phyloP scores from a whole-genome alignment of 2,113 vertebrate species.

The Polypterus senegalus region DNA sequence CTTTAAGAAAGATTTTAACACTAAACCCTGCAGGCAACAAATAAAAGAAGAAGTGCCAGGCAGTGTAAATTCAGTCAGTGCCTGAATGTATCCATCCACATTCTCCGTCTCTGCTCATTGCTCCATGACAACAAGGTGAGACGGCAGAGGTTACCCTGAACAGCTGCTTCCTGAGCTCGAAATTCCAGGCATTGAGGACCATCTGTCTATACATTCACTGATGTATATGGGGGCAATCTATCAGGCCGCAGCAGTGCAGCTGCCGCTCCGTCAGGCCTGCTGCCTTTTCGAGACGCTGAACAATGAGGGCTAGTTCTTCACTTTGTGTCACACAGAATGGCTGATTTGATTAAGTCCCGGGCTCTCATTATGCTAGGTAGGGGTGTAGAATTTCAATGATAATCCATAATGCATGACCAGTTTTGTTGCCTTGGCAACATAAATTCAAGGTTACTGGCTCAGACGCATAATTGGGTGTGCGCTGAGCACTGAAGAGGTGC shows the following conservation, averaged over 20 bases:
- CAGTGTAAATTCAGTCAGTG: conserved; percentile 33
- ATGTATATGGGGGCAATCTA: conserved; percentile 91
- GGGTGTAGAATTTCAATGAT: conserved; percentile 99
- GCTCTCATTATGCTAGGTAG: conserved; percentile 99
- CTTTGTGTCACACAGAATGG: conserved; percentile 96
- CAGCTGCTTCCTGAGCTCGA: conserved; percentile 94
- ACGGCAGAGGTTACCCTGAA: conserved; percentile 76
- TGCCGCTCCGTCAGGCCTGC: conserved; percentile 71
- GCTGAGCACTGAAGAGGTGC: conserved; percentile 88
- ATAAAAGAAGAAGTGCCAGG: conserved; percentile 26
- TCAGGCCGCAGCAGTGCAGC: conserved; percentile 80
- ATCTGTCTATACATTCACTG: conserved; percentile 94
- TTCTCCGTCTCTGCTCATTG: conserved; percentile 72
- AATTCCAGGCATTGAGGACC: conserved; percentile 89
- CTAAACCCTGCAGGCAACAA: conserved; percentile 9
- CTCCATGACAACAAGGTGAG: conserved; percentile 98
- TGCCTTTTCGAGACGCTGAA: conserved; percentile 62
- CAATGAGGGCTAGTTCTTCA: conserved; percentile 90
- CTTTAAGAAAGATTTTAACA: conserved; percentile 6
- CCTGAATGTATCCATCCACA: conserved; percentile 47
- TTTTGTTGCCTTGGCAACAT: conserved; percentile 97
- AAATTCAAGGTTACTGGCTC: conserved; percentile 99
- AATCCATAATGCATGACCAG: conserved; percentile 99
- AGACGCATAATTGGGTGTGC: conserved; percentile 99
- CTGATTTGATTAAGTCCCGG: conserved; percentile 99